These are phyloP conservation scores for Erpornis zantholeuca DNA, from an alignment of 2,113 vertebrate genomes.

Conservation along the genomic window DNA sequence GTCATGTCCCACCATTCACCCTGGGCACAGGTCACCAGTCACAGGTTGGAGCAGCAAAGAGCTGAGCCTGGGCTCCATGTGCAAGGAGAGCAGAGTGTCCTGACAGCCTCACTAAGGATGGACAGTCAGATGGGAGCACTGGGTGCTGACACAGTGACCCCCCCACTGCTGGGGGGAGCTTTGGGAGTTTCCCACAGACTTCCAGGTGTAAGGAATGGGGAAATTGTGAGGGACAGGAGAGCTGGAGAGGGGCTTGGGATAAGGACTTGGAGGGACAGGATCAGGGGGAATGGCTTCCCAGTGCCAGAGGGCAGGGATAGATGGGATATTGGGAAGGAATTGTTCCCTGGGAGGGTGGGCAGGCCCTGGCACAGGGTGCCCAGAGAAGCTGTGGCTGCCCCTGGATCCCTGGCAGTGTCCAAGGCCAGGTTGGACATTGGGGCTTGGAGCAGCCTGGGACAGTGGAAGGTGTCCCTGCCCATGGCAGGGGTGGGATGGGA, in stretches of 20 bases:
- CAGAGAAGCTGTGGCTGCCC: neutral
- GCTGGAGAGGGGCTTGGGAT: neutral
- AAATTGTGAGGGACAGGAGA: neutral
- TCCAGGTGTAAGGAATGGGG: neutral
- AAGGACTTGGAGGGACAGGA: neutral
- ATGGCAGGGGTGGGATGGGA: rapidly evolving
- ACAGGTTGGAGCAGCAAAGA: neutral
- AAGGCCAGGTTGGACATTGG: rapidly evolving
- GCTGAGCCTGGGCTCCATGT: neutral
- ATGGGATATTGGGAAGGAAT: neutral
- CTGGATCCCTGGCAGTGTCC: neutral
- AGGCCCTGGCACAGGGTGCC: neutral
- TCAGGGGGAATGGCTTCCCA: neutral
- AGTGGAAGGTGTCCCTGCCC: neutral
- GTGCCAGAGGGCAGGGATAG: rapidly evolving
- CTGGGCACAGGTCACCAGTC: rapidly evolving
- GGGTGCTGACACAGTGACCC: rapidly evolving
- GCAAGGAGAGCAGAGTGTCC: neutral
- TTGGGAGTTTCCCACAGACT: neutral
- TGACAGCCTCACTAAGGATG: rapidly evolving
- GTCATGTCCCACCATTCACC: neutral
- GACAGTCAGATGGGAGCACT: neutral
- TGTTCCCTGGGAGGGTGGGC: rapidly evolving
- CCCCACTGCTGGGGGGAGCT: neutral
- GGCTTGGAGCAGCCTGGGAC: rapidly evolving